Conservation (phyloP, 2,888 invertebrate genomes). For the Andrena marginata region DNA sequence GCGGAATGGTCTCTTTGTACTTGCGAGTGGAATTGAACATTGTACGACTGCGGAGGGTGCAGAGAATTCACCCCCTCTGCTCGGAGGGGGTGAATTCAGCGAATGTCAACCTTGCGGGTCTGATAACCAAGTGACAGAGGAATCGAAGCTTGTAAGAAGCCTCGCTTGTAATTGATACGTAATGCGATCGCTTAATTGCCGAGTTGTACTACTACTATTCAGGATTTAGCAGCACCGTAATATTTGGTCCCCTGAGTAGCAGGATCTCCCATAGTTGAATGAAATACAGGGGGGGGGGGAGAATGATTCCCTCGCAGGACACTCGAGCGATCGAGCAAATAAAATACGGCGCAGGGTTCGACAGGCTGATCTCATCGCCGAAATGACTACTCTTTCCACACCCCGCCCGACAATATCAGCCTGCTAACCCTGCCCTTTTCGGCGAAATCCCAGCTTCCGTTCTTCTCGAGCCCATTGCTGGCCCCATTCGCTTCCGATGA, state of each 20-base stretch:
- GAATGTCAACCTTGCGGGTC: no score
- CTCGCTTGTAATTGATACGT: background rate
- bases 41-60: no score
- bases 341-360: conserved; percentile 83
- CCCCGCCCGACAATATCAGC: conserved; percentile 85
- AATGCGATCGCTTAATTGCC: no score
- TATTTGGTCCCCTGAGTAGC: conserved; percentile 1
- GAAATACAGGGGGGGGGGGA: conserved; percentile 12
- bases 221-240: background rate
- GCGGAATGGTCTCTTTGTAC: background rate
- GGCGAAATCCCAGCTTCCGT: conserved; percentile 53
- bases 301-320: conserved; percentile 46
- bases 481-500: conserved; percentile 15
- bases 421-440: conserved; percentile 84
- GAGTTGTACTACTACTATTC: background rate
- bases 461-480: conserved; percentile 25
- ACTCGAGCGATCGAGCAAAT: conserved; percentile 62
- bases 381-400: conserved; percentile 84
- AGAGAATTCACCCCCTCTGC: no score
- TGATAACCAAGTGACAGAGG: no score
- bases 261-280: background rate
- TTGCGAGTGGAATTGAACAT: background rate
- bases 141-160: no score
- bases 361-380: conserved; percentile 86
- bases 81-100: no score